Evolutionary conservation across 2,888 invertebrate genomes (phyloP), one percentile per base, ranked within the genome.

Genomic region (Cordilura impudica): DNA sequence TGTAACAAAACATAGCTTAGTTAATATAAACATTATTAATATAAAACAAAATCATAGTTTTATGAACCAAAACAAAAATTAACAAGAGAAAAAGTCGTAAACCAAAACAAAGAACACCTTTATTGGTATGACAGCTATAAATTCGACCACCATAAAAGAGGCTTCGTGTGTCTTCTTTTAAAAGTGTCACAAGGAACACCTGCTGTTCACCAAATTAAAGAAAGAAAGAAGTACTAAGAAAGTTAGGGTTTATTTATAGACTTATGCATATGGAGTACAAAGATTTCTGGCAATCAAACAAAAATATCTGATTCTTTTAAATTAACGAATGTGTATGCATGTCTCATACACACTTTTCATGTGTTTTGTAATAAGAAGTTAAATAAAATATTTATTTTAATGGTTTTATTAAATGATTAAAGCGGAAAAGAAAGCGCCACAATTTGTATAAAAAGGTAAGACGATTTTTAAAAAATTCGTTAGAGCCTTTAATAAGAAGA

Each of bases 91-190:
- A 60, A 74, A 19, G 29, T 35, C 43, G 19, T 31, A 45, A 69
- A 47, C 10, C n/a, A 2, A 35, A 47, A 72, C 19, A 21, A 14
- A 69, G 66, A 78, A 73, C 74, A 70, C 78, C 66, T 74, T 70
- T 74, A 74, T 60, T 56, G 45, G 45, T 31, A 29, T 70, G 78
- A 74, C 65, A 78, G 70, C 70, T 70, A 78, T 74, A 74, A 78
- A 74, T 78, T 70, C 54, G 74, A 79, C 74, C 74, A 79, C 74
- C 78, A 75, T 71, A 73, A 66, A 71, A 56, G 70, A 26, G 16
- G 54, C 60, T 29, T 14, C n/a, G n/a, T 31, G 1, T 39, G n/a
- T 39, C n/a, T 39, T 12, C 35, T 39, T 51, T 26, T 63, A 47
- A 51, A 51, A 56, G 60, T 79, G 78, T 61, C 74, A 75, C 78